These are phyloP conservation scores for Drosophila nebulosa DNA, from an alignment of 1,140 invertebrate genomes.

Conservation along the genomic window DNA sequence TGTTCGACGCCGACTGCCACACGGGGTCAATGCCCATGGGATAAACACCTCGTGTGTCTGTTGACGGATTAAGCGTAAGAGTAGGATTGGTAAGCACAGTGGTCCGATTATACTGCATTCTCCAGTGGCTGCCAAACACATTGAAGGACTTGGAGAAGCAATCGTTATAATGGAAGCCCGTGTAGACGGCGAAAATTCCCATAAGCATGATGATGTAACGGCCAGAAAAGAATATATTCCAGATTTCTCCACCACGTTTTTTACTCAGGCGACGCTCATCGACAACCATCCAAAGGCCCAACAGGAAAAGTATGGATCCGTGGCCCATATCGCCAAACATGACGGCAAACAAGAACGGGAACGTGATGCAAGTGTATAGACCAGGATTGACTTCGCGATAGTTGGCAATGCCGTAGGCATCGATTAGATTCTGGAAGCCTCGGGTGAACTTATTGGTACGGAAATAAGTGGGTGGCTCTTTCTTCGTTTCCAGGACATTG, in stretches of 20 bases:
- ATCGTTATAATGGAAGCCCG: conserved; percentile 99
- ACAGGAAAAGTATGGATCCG: conserved; percentile 85
- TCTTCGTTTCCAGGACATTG: conserved; percentile 88
- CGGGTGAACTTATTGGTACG: conserved; percentile 90
- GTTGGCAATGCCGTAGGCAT: conserved; percentile 90
- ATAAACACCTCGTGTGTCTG: conserved; percentile 77
- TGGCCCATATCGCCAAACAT: conserved; percentile 90
- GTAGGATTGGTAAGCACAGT: conserved; percentile 82
- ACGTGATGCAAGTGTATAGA: conserved; percentile 88
- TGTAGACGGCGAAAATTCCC: conserved; percentile 98
- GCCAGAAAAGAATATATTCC: conserved; percentile 97
- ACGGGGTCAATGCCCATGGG: conserved; percentile 86
- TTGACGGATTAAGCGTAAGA: conserved; percentile 86
- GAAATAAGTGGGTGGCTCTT: conserved; percentile 90
- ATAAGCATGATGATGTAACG: conserved; percentile 98
- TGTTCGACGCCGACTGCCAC: conserved; percentile 95
- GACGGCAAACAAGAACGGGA: conserved; percentile 88
- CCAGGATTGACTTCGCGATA: conserved; percentile 89
- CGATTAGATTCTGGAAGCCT: conserved; percentile 91
- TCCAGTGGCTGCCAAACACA: conserved; percentile 94
- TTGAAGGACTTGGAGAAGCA: conserved; percentile 97
- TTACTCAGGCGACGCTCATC: conserved; percentile 86
- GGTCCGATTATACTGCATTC: conserved; percentile 82
- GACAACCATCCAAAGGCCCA: conserved; percentile 85
- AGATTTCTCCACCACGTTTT: conserved; percentile 91